phyloP scores from a whole-genome alignment of 30 jellyfish, hydroid and myxozoan species.

The Clytia hemisphaerica region DNA sequence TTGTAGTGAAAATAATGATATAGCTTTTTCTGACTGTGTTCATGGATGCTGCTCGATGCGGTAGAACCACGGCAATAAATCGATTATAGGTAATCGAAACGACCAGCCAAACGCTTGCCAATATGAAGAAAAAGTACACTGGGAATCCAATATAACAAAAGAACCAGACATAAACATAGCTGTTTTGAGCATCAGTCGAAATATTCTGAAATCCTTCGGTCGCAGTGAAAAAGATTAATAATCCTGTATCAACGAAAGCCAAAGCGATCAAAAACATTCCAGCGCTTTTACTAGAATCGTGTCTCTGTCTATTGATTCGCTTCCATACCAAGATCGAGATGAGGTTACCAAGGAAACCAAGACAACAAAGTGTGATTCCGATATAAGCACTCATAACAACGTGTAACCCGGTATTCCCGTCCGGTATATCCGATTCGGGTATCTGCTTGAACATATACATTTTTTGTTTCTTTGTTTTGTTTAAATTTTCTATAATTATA shows the following conservation, averaged over 20 bases:
- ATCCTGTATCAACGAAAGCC: slow-evolving; percentile 65
- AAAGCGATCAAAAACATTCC: slow-evolving; percentile 56
- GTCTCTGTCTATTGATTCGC: slow-evolving; percentile 48
- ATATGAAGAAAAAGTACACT: slow-evolving; percentile 56
- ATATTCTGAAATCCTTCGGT: slow-evolving; percentile 50
- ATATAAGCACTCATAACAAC: slow-evolving; percentile 56
- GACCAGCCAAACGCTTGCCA: slow-evolving; percentile 72
- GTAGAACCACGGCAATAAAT: slow-evolving; percentile 56
- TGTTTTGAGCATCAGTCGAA: background rate
- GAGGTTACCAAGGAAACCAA: slow-evolving; percentile 75
- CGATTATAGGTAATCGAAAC: slow-evolving; percentile 64
- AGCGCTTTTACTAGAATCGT: slow-evolving; percentile 60
- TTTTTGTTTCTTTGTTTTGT: no score
- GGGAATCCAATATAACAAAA: slow-evolving; percentile 70
- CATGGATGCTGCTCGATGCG: slow-evolving; percentile 30
- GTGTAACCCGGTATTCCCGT: background rate
- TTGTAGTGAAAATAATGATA: slow-evolving; percentile 32
- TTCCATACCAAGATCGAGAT: slow-evolving; percentile 66
- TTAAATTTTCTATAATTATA: no score
- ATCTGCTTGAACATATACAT: no score
- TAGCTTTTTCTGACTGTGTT: slow-evolving; percentile 40
- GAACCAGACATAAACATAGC: slow-evolving; percentile 7
- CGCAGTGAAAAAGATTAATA: slow-evolving; percentile 50
- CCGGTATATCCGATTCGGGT: no score
- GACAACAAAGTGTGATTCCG: slow-evolving; percentile 56